Evolutionary conservation across 2,113 vertebrate genomes (phyloP).

Genomic region (Odontesthes bonariensis): DNA sequence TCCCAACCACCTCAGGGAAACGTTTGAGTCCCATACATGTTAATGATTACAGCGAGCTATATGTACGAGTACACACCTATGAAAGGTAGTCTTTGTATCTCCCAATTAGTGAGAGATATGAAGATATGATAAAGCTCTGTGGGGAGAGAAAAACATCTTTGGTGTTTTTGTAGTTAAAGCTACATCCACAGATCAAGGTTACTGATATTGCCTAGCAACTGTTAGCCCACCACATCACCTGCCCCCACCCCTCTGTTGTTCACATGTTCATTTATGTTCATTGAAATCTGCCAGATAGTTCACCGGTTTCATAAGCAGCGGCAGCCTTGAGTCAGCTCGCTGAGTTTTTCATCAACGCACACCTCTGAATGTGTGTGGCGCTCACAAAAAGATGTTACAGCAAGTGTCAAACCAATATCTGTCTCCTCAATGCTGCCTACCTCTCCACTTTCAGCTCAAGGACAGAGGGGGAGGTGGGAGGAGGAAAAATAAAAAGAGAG

Average conservation of each 20-base stretch:
- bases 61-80: neutral
- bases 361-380: slow-evolving; percentile 56
- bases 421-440: slow-evolving; percentile 70
- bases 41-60: neutral
- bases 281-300: slow-evolving; percentile 79
- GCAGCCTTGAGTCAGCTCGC: slow-evolving; percentile 75
- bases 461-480: slow-evolving; percentile 57
- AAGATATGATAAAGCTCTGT: neutral
- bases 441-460: slow-evolving; percentile 74
- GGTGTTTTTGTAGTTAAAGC: slow-evolving; percentile 40
- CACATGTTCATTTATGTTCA: slow-evolving; percentile 80
- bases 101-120: slow-evolving; percentile 9
- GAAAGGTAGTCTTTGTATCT: neutral
- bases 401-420: slow-evolving; percentile 74
- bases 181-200: slow-evolving; percentile 44
- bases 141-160: slow-evolving; percentile 6
- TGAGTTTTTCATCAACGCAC: slow-evolving; percentile 66
- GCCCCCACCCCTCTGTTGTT: slow-evolving; percentile 35
- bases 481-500: slow-evolving; percentile 25
- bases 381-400: slow-evolving; percentile 72
- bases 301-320: slow-evolving; percentile 70
- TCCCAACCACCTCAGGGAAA: neutral
- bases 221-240: slow-evolving; percentile 30
- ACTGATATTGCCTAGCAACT: slow-evolving; percentile 69
- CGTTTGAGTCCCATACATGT: neutral